Evolutionary conservation across 2,113 vertebrate genomes (phyloP).

Genomic region (Elephas maximus): DNA sequence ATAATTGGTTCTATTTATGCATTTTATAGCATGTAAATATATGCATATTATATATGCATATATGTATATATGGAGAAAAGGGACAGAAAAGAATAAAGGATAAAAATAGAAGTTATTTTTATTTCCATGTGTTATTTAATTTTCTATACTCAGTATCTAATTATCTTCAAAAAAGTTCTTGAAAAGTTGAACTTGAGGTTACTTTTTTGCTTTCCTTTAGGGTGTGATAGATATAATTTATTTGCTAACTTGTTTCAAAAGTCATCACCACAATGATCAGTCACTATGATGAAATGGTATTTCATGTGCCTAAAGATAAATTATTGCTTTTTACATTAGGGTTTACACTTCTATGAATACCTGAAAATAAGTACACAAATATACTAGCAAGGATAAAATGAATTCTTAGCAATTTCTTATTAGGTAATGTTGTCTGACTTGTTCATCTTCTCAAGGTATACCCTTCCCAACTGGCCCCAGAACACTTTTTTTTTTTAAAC

Average conservation of each 20-base stretch:
- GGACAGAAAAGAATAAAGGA: neutral
- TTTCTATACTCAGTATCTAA: neutral
- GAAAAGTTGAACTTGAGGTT: neutral
- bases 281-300: neutral
- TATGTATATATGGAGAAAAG: neutral
- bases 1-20: neutral
- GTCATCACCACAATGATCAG: neutral
- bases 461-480: no score
- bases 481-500: neutral
- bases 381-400: neutral
- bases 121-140: neutral
- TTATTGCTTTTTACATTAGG: conserved; percentile 21
- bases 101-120: neutral
- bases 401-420: conserved; percentile 1
- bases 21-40: neutral
- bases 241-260: conserved; percentile 64
- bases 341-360: conserved; percentile 14
- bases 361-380: neutral
- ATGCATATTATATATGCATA: neutral
- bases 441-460: neutral
- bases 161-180: neutral
- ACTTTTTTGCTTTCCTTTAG: neutral
- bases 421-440: neutral
- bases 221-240: conserved; percentile 41
- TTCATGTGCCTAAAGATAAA: conserved; percentile 35